These are phyloP conservation scores for Craseonycteris thonglongyai DNA, from an alignment of 2,113 vertebrate species.

Conservation along the genomic window DNA sequence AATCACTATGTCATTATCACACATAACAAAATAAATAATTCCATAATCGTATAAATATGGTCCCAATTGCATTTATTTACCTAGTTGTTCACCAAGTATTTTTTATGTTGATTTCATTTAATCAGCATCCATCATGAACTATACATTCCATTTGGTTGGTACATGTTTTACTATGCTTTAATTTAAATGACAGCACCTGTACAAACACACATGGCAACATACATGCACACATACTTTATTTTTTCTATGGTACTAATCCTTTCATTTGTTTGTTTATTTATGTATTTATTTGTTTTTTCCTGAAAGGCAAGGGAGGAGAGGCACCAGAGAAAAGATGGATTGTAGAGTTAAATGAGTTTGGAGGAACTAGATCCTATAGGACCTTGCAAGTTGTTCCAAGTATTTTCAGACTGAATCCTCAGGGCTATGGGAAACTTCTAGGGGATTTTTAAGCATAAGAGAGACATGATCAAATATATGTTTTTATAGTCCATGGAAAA, in stretches of 20 bases:
- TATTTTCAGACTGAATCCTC: background rate
- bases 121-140: background rate
- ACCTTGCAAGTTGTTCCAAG: background rate
- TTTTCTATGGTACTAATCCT: background rate
- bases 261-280: too few relatives aligned
- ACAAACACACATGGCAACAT: too few relatives aligned
- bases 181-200: background rate
- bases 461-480: background rate
- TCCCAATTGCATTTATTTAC: background rate
- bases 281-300: background rate
- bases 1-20: background rate
- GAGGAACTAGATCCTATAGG: background rate
- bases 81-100: background rate
- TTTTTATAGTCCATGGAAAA: background rate
- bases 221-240: background rate
- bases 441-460: background rate
- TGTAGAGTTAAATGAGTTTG: background rate
- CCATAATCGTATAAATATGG: background rate
- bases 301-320: background rate
- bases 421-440: background rate
- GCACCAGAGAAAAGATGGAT: background rate
- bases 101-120: background rate
- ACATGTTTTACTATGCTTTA: background rate
- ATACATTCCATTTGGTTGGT: background rate
- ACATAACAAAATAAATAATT: background rate